Conservation (phyloP, 2,113 vertebrate genomes). For the Suricata suricatta region DNA sequence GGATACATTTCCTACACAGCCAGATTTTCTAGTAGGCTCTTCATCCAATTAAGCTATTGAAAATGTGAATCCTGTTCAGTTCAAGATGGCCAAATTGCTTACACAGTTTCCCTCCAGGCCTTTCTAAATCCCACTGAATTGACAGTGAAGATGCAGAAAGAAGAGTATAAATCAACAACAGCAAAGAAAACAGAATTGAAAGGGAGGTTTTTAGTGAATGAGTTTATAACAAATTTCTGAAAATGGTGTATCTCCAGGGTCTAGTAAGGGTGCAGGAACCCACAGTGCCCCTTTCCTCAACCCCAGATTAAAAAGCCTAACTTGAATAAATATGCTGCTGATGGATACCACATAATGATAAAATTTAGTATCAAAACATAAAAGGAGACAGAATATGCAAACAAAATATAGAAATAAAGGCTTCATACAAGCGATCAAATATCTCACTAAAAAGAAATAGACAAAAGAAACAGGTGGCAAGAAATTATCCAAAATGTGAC, state of each 20-base stretch:
- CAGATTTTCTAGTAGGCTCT: slow-evolving; percentile 35
- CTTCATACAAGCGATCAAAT: neutral
- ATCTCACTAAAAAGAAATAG: neutral
- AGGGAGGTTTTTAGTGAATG: neutral
- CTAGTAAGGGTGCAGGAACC: neutral
- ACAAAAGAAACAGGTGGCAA: neutral
- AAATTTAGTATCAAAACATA: neutral
- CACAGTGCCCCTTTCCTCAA: neutral
- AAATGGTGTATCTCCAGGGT: neutral
- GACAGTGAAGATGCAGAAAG: neutral
- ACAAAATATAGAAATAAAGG: neutral
- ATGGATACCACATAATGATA: neutral
- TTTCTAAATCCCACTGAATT: neutral
- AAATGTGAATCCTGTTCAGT: neutral
- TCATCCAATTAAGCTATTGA: slow-evolving; percentile 47
- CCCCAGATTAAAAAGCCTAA: neutral
- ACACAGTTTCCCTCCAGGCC: neutral
- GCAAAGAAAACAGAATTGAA: neutral
- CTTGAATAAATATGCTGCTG: neutral
- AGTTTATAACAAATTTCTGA: neutral
- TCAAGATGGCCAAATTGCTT: neutral
- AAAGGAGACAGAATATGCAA: neutral
- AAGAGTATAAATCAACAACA: neutral
- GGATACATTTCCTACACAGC: neutral
- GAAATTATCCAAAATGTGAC: neutral